Evolutionary conservation across 2,888 invertebrate genomes (phyloP), one percentile per base, ranked within the genome.

Genomic region (Papilio gigon): DNA sequence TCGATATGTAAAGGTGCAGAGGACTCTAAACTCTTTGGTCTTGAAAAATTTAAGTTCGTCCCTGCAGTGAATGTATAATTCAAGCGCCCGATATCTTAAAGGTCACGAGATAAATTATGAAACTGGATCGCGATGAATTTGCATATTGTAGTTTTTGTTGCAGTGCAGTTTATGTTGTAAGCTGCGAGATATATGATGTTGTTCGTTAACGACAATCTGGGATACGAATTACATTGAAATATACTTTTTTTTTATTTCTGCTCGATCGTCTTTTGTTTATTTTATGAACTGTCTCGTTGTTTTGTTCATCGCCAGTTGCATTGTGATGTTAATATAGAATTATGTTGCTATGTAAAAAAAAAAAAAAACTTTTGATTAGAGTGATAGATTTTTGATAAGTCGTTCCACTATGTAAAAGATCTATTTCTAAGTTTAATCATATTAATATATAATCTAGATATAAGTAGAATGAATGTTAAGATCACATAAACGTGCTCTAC

Each of bases 61-160:
- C 59, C 59, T 60, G 47, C 66, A 60, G 66, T 60, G 66, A 47
- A 60, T 66, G 59, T 66, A 66, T 66, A 60, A 66, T 66, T 66
- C 66, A 66, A 60, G 66, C 35, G 25, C 27, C 59, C 66, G 59
- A 66, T 66, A 47, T 17, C 60, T 42, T 12, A n/a, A n/a, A n/a
- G 47, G 47, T 33, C 33, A 60, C 17, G 27, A 50, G n/a, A 66
- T 66, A 66, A 66, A 66, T 66, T 27, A 66, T 59, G 33, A 44
- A 66, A 59, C 22, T 14, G 25, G 53, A 35, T 44, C 17, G 20
- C 17, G n/a, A 35, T 37, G 35, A 66, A 60, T 60, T 66, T 65
- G 59, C 65, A 44, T 59, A 59, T n/a, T 40, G 30, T 58, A 25
- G 37, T 37, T 60, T 53, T 60, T 60, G n/a, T 59, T 22, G 25